Evolutionary conservation across 2,113 vertebrate species (phyloP), one percentile per base, ranked within the genome.

Genomic region (Lampris megalopsis): DNA sequence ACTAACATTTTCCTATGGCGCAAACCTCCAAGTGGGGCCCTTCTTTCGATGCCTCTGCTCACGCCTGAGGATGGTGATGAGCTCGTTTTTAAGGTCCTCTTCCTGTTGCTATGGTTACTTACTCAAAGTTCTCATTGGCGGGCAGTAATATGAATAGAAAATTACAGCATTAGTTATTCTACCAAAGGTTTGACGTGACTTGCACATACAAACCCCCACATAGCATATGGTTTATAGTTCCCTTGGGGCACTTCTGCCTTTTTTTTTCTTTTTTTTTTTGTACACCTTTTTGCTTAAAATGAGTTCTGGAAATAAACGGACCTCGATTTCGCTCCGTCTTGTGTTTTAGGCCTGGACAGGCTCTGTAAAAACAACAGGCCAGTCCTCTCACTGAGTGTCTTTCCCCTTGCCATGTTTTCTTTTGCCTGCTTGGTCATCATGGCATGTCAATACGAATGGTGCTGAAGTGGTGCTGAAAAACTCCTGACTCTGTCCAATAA

Each of bases 1-100:
- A 77, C 88, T 82, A 88, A 91, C 91, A 92, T 93, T 93, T 94
- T 93, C 93, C 93, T 87, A 86, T 57, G 50, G 82, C 77, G 60
- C 82, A 84, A 92, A 77, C 86, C 83, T 91, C 87, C 87, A 91
- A 92, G 83, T 89, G 78, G 79, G 82, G 84, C 81, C 79, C 86
- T 80, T 70, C 81, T 80, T 75, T 86, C 71, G 52, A 48, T 58
- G 53, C 58, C 45, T 71, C 45, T 84, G 62, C 75, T 81, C 38
- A 5, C 42, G 63, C 61, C 67, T 68, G 53, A 63, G 50, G 77
- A 82, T 54, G 65, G 81, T 83, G 86, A 91, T 87, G 75, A 81
- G 73, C 71, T 81, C 71, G 67, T 47, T 80, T 68, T 75, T 57
- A 56, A 82, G 49, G 54, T 80, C 54, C 61, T 67, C 66, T 54